Evolutionary conservation across 2,888 invertebrate genomes (phyloP).

Genomic region (Agrochola litura): DNA sequence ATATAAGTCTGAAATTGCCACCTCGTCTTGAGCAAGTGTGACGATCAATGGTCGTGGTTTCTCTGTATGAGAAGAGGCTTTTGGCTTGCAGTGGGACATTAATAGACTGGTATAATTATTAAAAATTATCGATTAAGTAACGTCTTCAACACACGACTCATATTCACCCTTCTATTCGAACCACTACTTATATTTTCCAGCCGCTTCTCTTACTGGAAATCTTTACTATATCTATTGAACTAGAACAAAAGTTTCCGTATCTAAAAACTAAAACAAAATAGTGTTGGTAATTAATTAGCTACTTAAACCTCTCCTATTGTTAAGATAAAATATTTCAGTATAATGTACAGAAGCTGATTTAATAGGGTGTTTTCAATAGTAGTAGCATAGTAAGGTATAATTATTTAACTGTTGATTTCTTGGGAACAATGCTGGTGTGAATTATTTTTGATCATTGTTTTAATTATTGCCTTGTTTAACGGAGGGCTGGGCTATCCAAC

Average conservation of each 20-base stretch:
- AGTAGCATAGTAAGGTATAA: slow-evolving; percentile 27
- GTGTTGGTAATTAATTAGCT: slow-evolving; percentile 41
- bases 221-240: slow-evolving; percentile 22
- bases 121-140: no score
- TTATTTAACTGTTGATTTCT: slow-evolving; percentile 36
- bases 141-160: not conserved
- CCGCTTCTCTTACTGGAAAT: not conserved
- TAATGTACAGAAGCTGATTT: slow-evolving; percentile 51
- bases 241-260: slow-evolving; percentile 34
- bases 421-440: slow-evolving; percentile 45
- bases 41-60: no score
- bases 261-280: slow-evolving; percentile 18
- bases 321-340: slow-evolving; percentile 35
- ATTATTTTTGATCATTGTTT: slow-evolving; percentile 32
- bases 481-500: not conserved
- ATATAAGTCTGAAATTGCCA: no score
- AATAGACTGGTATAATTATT: no score
- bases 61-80: no score
- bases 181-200: not conserved
- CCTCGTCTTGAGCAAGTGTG: no score
- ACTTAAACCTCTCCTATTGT: slow-evolving; percentile 50
- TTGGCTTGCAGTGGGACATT: no score
- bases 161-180: not conserved
- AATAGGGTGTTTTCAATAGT: slow-evolving; percentile 44
- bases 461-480: slow-evolving; percentile 4